A percentile compares a stretch with the other conserved stretches of the same genome.
Conservation (phyloP, 2,797 vertebrate species). For the Channa striata region DNA sequence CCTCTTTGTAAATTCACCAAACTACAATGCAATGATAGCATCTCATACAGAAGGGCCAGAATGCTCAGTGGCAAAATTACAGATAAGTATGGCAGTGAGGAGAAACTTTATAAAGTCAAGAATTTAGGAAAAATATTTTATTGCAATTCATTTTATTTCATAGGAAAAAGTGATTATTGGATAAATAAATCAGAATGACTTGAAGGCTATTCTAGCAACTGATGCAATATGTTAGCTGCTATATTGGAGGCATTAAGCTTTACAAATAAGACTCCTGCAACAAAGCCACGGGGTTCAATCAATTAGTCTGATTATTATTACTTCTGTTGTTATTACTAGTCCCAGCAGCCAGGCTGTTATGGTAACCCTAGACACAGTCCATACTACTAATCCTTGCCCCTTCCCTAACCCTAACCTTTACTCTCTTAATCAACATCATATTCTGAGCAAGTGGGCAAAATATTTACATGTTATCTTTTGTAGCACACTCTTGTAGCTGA, state of each 20-base stretch:
- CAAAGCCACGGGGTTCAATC: constrained; percentile 87
- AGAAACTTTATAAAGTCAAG: constrained; percentile 18
- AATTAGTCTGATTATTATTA: constrained; percentile 90
- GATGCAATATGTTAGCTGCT: constrained; percentile 72
- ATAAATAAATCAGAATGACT: constrained; percentile 46
- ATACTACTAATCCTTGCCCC: constrained; percentile 85
- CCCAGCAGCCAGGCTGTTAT: constrained; percentile 86
- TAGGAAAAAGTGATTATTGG: constrained; percentile 17
- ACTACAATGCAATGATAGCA: constrained; percentile 78
- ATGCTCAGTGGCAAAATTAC: constrained; percentile 41
- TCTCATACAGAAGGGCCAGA: constrained; percentile 63
- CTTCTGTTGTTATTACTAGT: constrained; percentile 88
- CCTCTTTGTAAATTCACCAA: constrained; percentile 79
- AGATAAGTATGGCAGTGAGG: constrained; percentile 45
- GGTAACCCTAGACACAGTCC: constrained; percentile 85
- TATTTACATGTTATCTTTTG: constrained; percentile 83
- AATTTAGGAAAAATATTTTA: constrained; percentile 22
- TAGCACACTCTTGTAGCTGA: constrained; percentile 69
- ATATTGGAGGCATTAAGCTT: constrained; percentile 77
- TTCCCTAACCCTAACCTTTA: constrained; percentile 87
- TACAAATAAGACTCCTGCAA: constrained; percentile 83
- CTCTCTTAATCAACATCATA: constrained; percentile 90
- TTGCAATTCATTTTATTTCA: constrained; percentile 15
- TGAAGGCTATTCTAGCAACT: constrained; percentile 55
- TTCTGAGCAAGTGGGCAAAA: constrained; percentile 83